Evolutionary conservation across 2,113 vertebrate species (phyloP).

Genomic region (Ctenodactylus gundi): DNA sequence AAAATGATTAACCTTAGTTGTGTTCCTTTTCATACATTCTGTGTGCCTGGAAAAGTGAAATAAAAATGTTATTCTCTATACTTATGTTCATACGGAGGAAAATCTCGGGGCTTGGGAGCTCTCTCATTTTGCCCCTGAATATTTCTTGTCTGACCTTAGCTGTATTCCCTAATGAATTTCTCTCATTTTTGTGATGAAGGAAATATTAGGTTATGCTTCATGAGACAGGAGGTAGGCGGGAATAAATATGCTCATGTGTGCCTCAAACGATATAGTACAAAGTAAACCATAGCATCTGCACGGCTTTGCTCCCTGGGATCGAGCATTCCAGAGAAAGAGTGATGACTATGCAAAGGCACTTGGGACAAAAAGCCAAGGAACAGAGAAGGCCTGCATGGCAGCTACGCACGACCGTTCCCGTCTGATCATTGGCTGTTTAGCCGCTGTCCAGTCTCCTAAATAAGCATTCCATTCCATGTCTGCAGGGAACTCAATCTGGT

Average conservation of each 20-base stretch:
- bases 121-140: not conserved
- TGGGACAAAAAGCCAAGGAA: not conserved
- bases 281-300: not conserved
- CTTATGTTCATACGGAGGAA: not conserved
- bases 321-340: not conserved
- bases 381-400: fast-evolving
- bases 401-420: fast-evolving
- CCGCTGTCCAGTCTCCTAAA: not conserved
- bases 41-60: not conserved
- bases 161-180: not conserved
- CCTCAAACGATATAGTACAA: not conserved
- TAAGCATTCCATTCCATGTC: not conserved
- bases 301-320: not conserved
- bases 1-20: not conserved
- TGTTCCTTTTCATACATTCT: not conserved
- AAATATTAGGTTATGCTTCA: not conserved
- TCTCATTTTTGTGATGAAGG: not conserved
- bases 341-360: not conserved
- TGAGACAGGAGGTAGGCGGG: not conserved
- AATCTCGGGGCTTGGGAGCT: not conserved
- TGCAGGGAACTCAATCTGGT: not conserved
- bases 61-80: not conserved
- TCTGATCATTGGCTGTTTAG: not conserved
- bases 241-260: slow-evolving; percentile 11
- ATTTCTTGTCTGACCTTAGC: not conserved